Percentiles rank a stretch among this genome's conserved stretches.
Conservation (phyloP, 2,113 vertebrate species). For the Gopherus evgoodei region DNA sequence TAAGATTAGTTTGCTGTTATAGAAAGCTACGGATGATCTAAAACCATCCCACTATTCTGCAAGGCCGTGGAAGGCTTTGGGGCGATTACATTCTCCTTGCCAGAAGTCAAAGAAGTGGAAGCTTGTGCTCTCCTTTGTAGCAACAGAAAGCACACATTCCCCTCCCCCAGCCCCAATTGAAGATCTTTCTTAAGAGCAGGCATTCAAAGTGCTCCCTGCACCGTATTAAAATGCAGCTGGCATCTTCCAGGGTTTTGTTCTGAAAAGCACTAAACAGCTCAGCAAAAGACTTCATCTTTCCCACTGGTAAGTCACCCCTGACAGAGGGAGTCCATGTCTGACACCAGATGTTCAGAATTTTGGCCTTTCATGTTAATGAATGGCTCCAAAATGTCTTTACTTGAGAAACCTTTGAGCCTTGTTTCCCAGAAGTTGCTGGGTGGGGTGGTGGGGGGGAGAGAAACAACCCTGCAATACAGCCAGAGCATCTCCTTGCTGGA, state of each 20-base stretch:
- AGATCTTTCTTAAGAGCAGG: neutral
- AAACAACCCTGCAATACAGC: neutral
- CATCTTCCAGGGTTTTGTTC: neutral
- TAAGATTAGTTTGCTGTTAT: neutral
- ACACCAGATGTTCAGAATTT: neutral
- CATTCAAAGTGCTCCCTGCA: neutral
- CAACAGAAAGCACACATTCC: neutral
- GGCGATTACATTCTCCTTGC: neutral
- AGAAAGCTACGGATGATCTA: neutral
- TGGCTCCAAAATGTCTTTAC: neutral
- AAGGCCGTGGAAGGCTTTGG: neutral
- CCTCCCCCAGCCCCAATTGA: neutral
- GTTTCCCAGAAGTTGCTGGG: neutral
- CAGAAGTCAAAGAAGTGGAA: neutral
- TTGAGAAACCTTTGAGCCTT: neutral
- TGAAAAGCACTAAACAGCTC: neutral
- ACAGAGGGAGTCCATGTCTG: neutral
- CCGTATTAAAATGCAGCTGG: neutral
- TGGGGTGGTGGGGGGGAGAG: rapidly evolving
- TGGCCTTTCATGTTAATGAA: neutral
- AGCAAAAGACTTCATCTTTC: neutral
- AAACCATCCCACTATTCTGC: neutral
- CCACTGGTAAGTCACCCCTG: neutral
- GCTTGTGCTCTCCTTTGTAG: neutral
- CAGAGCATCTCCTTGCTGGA: neutral